These are phyloP conservation scores for Anticlea derivata DNA, from an alignment of 2,888 invertebrate species.

Conservation along the genomic window DNA sequence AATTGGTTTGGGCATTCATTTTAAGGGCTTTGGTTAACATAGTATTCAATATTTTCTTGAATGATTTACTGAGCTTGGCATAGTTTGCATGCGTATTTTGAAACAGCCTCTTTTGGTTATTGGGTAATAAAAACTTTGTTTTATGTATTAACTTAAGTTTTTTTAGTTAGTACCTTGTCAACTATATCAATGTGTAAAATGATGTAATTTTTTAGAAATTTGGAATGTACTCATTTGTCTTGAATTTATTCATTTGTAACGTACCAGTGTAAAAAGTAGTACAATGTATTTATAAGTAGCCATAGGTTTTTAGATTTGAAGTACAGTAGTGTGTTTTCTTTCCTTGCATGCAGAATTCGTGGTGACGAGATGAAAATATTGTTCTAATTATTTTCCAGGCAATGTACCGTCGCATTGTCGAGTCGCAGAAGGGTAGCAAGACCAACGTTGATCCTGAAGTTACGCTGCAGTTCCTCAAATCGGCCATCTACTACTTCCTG, in stretches of 20 bases:
- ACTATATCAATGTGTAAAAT: too few relatives aligned
- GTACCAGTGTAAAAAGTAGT: too few relatives aligned
- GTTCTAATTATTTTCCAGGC: slow-evolving; percentile 80
- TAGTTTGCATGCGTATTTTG: slow-evolving; percentile 64
- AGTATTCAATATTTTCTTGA: neutral
- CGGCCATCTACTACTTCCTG: slow-evolving; percentile 96
- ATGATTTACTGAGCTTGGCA: slow-evolving; percentile 49
- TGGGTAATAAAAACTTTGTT: slow-evolving; percentile 41
- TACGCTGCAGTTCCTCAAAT: slow-evolving; percentile 95
- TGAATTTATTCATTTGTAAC: neutral
- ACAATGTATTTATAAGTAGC: too few relatives aligned
- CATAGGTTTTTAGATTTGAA: neutral
- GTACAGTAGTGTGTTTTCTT: slow-evolving; percentile 2
- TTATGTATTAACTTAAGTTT: slow-evolving; percentile 20
- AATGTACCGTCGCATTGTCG: slow-evolving; percentile 92
- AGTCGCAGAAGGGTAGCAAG: slow-evolving; percentile 88
- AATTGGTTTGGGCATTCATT: slow-evolving; percentile 12
- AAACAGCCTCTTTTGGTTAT: slow-evolving; percentile 84
- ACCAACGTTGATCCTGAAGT: slow-evolving; percentile 94
- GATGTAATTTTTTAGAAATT: neutral
- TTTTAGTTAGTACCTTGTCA: slow-evolving; percentile 8
- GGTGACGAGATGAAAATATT: neutral
- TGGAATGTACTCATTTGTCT: neutral
- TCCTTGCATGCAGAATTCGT: slow-evolving; percentile 14
- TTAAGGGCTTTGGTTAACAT: slow-evolving; percentile 7